phyloP scores from a whole-genome alignment of 2,113 vertebrate species.

The Nycticorax nycticorax region DNA sequence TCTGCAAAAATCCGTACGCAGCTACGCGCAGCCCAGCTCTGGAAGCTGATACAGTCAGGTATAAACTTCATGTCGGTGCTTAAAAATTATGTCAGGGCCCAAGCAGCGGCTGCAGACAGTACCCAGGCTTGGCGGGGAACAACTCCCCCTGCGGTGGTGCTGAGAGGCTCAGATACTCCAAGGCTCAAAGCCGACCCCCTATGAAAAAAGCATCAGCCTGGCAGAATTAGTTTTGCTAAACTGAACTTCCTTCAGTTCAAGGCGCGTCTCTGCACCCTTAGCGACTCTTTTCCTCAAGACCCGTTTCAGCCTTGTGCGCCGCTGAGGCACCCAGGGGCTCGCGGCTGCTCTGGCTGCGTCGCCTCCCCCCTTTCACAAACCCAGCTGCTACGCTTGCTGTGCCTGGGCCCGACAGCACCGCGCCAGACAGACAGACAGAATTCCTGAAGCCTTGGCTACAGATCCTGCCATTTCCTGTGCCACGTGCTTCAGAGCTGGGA shows the following conservation, averaged over 20 bases:
- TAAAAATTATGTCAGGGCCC: not conserved
- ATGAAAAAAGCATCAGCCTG: not conserved
- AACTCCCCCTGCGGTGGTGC: not conserved
- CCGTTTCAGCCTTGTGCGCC: not conserved
- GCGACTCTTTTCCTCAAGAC: not conserved
- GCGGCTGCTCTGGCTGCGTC: not conserved
- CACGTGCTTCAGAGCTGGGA: not conserved
- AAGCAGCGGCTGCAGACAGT: not conserved
- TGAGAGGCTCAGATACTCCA: not conserved
- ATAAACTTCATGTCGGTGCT: fast-evolving
- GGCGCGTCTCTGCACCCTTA: not conserved
- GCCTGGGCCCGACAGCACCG: not conserved
- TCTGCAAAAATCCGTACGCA: not conserved
- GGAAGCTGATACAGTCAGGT: not conserved
- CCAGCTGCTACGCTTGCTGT: not conserved
- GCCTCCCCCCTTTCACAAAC: not conserved
- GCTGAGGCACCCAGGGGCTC: not conserved
- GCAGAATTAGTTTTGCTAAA: not conserved
- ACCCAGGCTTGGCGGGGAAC: not conserved
- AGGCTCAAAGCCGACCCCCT: not conserved
- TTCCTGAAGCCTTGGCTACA: not conserved
- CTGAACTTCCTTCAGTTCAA: not conserved
- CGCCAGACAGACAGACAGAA: not conserved
- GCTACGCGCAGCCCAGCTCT: not conserved
- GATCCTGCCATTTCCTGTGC: not conserved